These are phyloP conservation scores for Trachelus troglodyta DNA, from an alignment of 2,888 invertebrate genomes.

Conservation along the genomic window DNA sequence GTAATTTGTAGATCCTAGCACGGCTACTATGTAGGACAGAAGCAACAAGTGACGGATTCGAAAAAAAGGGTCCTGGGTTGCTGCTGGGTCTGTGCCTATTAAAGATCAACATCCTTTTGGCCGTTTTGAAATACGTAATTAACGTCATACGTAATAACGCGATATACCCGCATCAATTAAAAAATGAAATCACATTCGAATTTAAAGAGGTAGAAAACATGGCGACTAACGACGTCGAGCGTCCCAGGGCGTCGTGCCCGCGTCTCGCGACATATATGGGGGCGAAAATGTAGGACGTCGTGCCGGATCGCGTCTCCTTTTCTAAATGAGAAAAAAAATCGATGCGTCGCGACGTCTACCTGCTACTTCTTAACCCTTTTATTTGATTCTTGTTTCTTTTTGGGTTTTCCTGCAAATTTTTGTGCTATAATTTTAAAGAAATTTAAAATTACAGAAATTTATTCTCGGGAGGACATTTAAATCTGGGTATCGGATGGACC, in stretches of 20 bases:
- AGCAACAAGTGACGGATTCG: too few relatives aligned
- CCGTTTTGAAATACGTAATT: neutral
- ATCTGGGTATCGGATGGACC: neutral
- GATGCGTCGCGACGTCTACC: neutral
- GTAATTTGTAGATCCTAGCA: too few relatives aligned
- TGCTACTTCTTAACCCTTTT: neutral
- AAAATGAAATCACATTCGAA: neutral
- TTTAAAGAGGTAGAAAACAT: neutral
- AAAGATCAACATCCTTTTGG: neutral
- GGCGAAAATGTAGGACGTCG: conserved; percentile 56
- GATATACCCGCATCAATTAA: neutral
- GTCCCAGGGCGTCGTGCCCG: conserved; percentile 13
- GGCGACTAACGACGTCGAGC: neutral
- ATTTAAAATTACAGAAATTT: too few relatives aligned
- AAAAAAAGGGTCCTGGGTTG: too few relatives aligned
- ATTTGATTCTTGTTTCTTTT: too few relatives aligned
- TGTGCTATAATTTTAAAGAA: too few relatives aligned
- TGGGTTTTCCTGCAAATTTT: too few relatives aligned
- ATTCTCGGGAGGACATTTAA: too few relatives aligned
- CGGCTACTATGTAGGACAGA: too few relatives aligned
- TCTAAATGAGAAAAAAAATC: neutral
- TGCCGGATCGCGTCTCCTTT: neutral
- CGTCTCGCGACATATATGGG: conserved; percentile 43
- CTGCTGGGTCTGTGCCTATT: neutral
- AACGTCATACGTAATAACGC: neutral